phyloP scores from a whole-genome alignment of 2,888 invertebrate species.

The Zelleria hepariella region DNA sequence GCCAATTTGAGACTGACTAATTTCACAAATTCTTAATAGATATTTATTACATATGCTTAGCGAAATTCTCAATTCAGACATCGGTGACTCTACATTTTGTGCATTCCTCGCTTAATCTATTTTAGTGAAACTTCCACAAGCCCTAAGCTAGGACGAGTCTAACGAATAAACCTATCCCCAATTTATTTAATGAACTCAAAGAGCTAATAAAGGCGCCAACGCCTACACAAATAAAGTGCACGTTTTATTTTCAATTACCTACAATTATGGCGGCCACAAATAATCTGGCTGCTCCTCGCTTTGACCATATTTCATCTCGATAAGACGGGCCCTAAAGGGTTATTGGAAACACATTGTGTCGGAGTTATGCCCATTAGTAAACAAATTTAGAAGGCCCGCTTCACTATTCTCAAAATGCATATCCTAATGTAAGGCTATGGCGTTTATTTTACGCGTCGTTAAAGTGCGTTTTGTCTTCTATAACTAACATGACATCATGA shows the following conservation, averaged over 20 bases:
- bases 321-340: not conserved
- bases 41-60: too few species aligned
- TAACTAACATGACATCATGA: too few species aligned
- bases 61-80: not conserved
- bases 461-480: too few species aligned
- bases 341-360: constrained; percentile 1
- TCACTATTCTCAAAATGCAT: not conserved
- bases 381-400: not conserved
- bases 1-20: too few species aligned
- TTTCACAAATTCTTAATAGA: too few species aligned
- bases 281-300: not conserved
- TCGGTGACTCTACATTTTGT: not conserved
- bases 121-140: not conserved
- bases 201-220: not conserved
- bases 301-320: not conserved
- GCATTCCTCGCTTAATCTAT: not conserved
- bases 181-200: not conserved
- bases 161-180: not conserved
- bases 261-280: constrained; percentile 2
- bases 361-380: not conserved
- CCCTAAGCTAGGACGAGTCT: not conserved
- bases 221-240: not conserved
- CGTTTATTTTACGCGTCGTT: too few species aligned
- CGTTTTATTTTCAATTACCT: constrained; percentile 1
- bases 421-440: too few species aligned